Conservation (phyloP, 37 sponge, comb jelly and placozoan genomes). For the Petrosia ficiformis region DNA sequence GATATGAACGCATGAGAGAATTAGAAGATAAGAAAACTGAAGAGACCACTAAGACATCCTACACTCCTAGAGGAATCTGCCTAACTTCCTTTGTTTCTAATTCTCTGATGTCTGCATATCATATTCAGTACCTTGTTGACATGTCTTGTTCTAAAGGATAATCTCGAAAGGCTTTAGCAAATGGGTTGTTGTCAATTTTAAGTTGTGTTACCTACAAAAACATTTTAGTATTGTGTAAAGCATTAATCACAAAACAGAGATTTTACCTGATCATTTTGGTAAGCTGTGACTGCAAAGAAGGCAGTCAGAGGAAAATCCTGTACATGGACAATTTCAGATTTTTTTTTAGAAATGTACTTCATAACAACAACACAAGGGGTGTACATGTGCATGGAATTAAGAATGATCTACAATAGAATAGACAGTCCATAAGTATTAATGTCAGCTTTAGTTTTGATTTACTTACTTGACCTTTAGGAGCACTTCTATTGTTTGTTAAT, state of each 20-base stretch:
- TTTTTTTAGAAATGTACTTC: slow-evolving; percentile 37
- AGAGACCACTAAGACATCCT: no score
- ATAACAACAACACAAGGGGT: slow-evolving; percentile 55
- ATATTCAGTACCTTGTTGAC: slow-evolving; percentile 23
- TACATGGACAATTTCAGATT: slow-evolving; percentile 25
- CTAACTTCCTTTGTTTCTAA: no score
- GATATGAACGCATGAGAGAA: no score
- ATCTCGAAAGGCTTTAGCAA: slow-evolving; percentile 83
- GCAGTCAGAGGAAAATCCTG: slow-evolving; percentile 58
- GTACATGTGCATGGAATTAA: slow-evolving; percentile 88
- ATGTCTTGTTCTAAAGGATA: slow-evolving; percentile 29
- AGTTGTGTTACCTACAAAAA: slow-evolving; percentile 68
- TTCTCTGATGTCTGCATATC: no score
- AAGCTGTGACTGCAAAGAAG: slow-evolving; percentile 83
- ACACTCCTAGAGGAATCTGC: no score
- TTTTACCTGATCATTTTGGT: slow-evolving; percentile 78
- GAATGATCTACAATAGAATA: slow-evolving; percentile 29
- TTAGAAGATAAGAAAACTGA: no score
- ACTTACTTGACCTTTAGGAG: slow-evolving; percentile 64
- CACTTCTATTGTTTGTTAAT: slow-evolving; percentile 73
- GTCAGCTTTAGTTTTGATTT: neutral
- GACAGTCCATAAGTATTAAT: neutral
- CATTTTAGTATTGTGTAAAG: neutral
- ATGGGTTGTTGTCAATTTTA: slow-evolving; percentile 85
- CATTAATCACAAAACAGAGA: neutral